Conservation (phyloP, 2,888 invertebrate genomes). For the Drosophila sordidula region DNA sequence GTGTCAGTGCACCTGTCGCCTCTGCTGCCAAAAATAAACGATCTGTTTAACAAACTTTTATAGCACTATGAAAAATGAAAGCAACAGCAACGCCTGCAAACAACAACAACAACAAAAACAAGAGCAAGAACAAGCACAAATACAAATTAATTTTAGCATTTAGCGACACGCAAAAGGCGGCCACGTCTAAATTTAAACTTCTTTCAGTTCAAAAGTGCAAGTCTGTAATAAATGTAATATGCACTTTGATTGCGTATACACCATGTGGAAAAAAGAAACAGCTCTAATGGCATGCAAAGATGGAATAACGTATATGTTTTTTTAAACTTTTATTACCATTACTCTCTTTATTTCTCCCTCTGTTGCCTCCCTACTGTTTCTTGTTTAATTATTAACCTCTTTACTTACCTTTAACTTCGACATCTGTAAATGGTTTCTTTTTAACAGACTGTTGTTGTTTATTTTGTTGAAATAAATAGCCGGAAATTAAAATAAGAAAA, state of each 20-base stretch:
- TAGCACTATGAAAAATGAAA: conserved; percentile 15
- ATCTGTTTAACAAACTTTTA: conserved; percentile 35
- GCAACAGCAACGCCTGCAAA: conserved; percentile 7
- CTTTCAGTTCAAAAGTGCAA: conserved; percentile 37
- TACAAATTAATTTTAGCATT: conserved; percentile 50
- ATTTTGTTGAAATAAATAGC: conserved; percentile 4
- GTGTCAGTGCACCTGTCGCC: conserved; percentile 66
- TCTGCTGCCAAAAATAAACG: conserved; percentile 37
- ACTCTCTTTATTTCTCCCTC: too few species aligned
- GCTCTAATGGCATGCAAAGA: too few species aligned
- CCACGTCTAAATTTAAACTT: conserved; percentile 35
- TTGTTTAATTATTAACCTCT: not conserved
- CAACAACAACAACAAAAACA: not conserved
- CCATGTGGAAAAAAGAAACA: too few species aligned
- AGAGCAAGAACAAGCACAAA: conserved; percentile 1
- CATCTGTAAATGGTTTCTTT: conserved; percentile 85
- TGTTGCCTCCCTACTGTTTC: too few species aligned
- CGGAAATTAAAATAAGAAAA: conserved; percentile 22
- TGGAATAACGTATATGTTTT: too few species aligned
- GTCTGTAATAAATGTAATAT: conserved; percentile 10
- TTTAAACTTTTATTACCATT: not conserved
- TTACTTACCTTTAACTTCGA: conserved; percentile 84
- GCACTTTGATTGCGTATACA: conserved; percentile 47
- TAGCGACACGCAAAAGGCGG: conserved; percentile 62
- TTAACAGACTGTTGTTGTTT: conserved; percentile 80